These are phyloP conservation scores for Spodoptera exigua DNA, from an alignment of 2,888 invertebrate genomes.

Conservation along the genomic window DNA sequence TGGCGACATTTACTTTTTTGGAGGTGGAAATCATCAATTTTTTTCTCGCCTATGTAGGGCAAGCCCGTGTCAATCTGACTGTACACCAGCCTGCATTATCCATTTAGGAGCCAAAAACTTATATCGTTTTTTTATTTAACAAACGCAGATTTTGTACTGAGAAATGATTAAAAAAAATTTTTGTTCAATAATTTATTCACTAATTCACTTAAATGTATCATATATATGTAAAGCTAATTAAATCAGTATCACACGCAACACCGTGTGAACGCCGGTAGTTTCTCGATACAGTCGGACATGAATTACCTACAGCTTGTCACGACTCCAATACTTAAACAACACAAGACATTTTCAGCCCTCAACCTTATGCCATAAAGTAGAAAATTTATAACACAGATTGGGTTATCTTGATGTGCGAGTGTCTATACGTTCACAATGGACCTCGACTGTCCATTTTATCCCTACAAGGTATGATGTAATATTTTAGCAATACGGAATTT, in stretches of 20 bases:
- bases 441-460: conserved; percentile 38
- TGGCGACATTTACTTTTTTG: no score
- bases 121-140: no score
- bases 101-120: no score
- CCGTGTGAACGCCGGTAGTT: conserved; percentile 51
- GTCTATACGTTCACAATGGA: conserved; percentile 36
- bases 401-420: not conserved
- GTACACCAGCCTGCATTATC: no score
- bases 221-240: conserved; percentile 6
- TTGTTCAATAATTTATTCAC: conserved; percentile 1
- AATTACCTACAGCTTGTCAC: conserved; percentile 36
- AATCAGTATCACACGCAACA: conserved; percentile 33
- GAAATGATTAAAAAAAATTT: no score
- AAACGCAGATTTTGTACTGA: no score
- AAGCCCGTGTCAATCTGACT: no score
- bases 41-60: no score
- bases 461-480: conserved; percentile 39
- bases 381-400: no score
- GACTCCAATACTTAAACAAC: conserved; percentile 17
- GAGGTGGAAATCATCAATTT: no score
- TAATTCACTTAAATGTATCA: no score
- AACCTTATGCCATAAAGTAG: no score
- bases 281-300: conserved; percentile 31
- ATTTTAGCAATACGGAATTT: conserved; percentile 22
- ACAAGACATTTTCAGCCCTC: not conserved